Evolutionary conservation across 2,888 invertebrate genomes (phyloP).

Genomic region (Drosophila anomelani): DNA sequence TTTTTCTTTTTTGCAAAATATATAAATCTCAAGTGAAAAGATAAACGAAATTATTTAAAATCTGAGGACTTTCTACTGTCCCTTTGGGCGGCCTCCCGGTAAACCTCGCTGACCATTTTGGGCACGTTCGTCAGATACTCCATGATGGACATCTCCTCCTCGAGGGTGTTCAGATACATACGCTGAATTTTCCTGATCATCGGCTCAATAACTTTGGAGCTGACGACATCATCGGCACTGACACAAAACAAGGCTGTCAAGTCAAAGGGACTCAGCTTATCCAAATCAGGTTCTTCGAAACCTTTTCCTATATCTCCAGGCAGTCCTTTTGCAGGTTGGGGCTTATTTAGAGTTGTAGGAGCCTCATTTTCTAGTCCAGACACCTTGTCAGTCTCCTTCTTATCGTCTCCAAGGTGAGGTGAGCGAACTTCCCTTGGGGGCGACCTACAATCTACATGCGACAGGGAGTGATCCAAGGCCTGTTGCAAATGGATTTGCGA

Average conservation of each 20-base stretch:
- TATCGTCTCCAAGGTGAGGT: not conserved
- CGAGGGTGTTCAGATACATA: conserved; percentile 74
- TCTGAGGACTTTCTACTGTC: conserved; percentile 6
- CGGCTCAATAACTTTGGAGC: conserved; percentile 75
- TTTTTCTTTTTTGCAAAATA: conserved; percentile 12
- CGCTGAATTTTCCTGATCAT: conserved; percentile 76
- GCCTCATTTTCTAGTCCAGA: no score
- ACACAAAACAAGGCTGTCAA: conserved; percentile 18
- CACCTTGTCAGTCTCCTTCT: not conserved
- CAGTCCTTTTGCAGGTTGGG: no score
- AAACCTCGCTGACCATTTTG: conserved; percentile 67
- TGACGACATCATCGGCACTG: conserved; percentile 68
- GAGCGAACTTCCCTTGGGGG: no score
- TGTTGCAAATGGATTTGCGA: conserved; percentile 69
- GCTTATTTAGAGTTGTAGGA: not conserved
- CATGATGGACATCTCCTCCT: conserved; percentile 75
- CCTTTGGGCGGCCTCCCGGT: conserved; percentile 36
- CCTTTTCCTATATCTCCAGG: not conserved
- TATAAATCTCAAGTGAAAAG: not conserved
- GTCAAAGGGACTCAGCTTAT: not conserved
- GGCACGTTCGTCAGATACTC: conserved; percentile 78
- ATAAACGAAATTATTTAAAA: not conserved
- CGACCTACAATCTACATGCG: not conserved
- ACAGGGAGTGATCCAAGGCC: conserved; percentile 43
- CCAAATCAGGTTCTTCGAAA: no score